Evolutionary conservation across 1,140 invertebrate genomes (phyloP), one percentile per base, ranked within the genome.

Genomic region (Penaeus indicus): DNA sequence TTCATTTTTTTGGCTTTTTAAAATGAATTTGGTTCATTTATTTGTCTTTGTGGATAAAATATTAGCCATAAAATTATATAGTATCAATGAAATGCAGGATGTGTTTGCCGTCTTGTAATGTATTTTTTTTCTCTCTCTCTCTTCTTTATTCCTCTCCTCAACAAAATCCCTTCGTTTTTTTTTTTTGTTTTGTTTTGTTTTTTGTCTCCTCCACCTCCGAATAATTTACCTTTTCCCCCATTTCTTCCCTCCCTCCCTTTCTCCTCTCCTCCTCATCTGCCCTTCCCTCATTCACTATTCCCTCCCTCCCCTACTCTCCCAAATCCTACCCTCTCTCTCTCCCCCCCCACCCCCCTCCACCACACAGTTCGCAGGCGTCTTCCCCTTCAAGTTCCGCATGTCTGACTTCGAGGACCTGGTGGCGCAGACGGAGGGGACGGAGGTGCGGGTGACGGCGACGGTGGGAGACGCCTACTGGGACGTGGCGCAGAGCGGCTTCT

Each of bases 391-490:
- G 77, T 90, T 91, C 86, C 89, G 79, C 0, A 96, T 98, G 94
- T 92, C 94, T 1, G 97, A 98, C 90, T 92, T 99, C 22, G 93
- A 95, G 25, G 92, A 95, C 22, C 94, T 95, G 67, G 95, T 96
- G 1, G 94, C 95, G 0, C 93, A 94, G 22, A 92, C 97, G 61
- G 96, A 96, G 63, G 96, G 96, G 7, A 95, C 97, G 92, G 97
- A 98, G 92, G 94, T 99, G 0, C 94, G 95, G n/a, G 95, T 99
- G 38, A 96, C 95, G 0, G 97, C 97, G 0, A 96, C 95, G 0
- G 97, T 99, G 0, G 97, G 97, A 0, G 98, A 99, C 91, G 95
- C 96, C 91, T 98, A 97, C 93, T 94, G 97, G 84, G 95, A 98
- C 93, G 94, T 97, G 22, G 95, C 97, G 19, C 92, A 93, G 7